Evolutionary conservation across 2,113 vertebrate genomes (phyloP), one percentile per base, ranked within the genome.

Genomic region (Pachyramphus minor): DNA sequence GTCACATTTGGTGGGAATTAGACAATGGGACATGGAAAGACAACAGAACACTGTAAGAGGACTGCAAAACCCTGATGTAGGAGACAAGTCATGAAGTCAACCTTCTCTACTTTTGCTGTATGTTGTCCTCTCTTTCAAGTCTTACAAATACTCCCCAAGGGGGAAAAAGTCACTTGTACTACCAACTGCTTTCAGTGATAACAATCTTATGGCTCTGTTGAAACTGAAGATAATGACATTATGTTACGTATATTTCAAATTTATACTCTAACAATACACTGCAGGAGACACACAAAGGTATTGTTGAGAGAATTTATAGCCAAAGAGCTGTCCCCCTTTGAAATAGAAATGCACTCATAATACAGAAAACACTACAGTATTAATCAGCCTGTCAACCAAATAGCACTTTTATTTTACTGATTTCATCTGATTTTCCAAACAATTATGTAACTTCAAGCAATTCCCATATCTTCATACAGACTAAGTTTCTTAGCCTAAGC

Each of bases 111-210:
- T 49, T 20, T 85, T 50, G 42, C 80, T 60, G 97, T 98, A 39
- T 75, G 91, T 76, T 97, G 73, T 83, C 97, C 97, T 49, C 95
- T 95, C 37, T 95, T 97, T 98, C 97, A 92, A 97, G 53, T 88
- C 93, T 56, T 52, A 98, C 98, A 62, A 71, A 96, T 84, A 98
- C 91, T 87, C 98, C 98, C 98, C 98, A 87, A 74, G 83, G 97
- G 84, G 64, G 19, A 91, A 86, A 93, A 86, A 94, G 71, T 92
- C 9, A 68, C 91, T 86, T 33, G 0, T 80, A 52, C 50, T 59
- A 50, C 86, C 37, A 89, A 62, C 56, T 93, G 62, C 69, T 80
- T 89, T 83, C 72, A 89, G 37, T 47, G 62, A 63, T 59, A 87
- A 53, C 17, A 37, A 64, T 72, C 88, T 73, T 64, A 59, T 21